phyloP scores from a whole-genome alignment of 37 sponge, comb jelly and placozoan species.

The Bolinopsis microptera region DNA sequence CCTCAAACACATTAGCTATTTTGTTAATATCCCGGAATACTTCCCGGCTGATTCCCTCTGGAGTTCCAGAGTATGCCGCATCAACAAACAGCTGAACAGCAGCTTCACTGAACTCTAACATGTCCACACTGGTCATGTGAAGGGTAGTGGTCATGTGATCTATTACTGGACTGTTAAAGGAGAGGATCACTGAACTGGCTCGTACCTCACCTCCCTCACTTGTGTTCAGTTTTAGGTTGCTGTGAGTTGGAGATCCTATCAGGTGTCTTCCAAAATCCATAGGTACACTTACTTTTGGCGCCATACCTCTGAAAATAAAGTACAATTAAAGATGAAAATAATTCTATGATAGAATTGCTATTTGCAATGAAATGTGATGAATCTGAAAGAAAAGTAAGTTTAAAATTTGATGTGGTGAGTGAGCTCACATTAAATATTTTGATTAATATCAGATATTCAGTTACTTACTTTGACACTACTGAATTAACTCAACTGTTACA shows the following conservation, averaged over 20 bases:
- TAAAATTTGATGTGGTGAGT: too few relatives aligned
- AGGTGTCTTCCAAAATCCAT: neutral
- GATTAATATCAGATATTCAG: too few relatives aligned
- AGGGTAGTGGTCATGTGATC: neutral
- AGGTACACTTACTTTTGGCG: neutral
- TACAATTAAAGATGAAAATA: neutral
- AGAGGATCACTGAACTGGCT: neutral
- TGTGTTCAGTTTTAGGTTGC: neutral
- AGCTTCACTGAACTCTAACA: neutral
- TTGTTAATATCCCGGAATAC: neutral
- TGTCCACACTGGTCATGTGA: neutral
- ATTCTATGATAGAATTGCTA: too few relatives aligned
- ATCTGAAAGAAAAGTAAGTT: too few relatives aligned
- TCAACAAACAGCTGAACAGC: neutral
- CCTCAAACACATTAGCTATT: neutral
- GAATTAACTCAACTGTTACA: too few relatives aligned
- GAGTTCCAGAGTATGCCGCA: neutral
- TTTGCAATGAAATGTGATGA: too few relatives aligned
- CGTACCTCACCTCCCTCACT: neutral
- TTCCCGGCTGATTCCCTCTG: neutral
- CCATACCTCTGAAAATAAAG: neutral
- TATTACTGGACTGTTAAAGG: neutral
- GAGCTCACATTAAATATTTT: too few relatives aligned
- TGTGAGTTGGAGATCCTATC: neutral
- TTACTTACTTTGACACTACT: too few relatives aligned